Base-by-base conservation (phyloP, 2,888 invertebrate species). In the Baronia brevicornis region DNA sequence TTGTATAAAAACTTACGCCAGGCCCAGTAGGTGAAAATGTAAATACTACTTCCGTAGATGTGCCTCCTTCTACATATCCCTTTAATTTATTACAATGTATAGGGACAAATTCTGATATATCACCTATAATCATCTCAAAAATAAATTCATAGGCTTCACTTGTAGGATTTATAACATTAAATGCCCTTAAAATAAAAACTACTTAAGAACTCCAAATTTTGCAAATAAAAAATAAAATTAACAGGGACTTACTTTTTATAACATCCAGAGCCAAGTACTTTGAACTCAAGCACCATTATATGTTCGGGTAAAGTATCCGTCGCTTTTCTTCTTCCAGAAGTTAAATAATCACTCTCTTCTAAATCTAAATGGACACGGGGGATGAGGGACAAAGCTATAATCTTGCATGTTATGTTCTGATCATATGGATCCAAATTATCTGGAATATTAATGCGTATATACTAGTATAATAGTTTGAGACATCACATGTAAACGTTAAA, bases 311-410 rank as follows among this genome's bases (percentile, higher is more conserved):
- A 62, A 36, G 86, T 68, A 4, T 71, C 70, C 4, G 65, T 63
- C 2, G 51, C 39, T 39, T 77, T 73, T 28, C 86, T 74, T 40
- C 77, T 64, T 12, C 78, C 72, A n/a, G 73, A 75, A 2, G 69
- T 68, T 26, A 90, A 55, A 58, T 90, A 90, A 62, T 90, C 88
- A 28, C 87, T 89, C 36, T 88, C 87, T 41, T 88, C 87, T 23
- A 91, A 71, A 43, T 91, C 90, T 48, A 92, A 88, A 58, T 91
- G 91, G 49, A 89, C 91, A 48, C 88, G 88, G 0, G 92, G 91
- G 40, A 91, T 75, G 28, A 90, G 51, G 39, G 91, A 89, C 46
- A 85, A 86, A 0, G 86, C 91, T 22, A 60, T 67, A 20, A 91
- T 61, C 19, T 68, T 63, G 17, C 87, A 87, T 11, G 69, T 45